phyloP scores from a whole-genome alignment of 2,797 vertebrate species.

The Mormyrops attenuatus region DNA sequence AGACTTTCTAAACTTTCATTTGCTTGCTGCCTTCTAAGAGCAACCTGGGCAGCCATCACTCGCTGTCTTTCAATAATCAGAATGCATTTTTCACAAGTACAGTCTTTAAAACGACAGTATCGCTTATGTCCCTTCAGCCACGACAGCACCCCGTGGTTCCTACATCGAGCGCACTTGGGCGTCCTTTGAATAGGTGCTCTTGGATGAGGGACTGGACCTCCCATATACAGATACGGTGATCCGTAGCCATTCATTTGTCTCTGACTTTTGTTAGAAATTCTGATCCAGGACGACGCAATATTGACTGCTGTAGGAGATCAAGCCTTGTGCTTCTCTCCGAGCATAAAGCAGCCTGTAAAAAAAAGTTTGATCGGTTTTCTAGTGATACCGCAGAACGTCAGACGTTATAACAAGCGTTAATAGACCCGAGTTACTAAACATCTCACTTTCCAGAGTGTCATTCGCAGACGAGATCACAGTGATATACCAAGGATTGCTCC shows the following conservation, averaged over 20 bases:
- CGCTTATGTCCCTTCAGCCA: constrained; percentile 97
- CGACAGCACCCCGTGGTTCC: constrained; percentile 91
- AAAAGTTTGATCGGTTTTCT: constrained; percentile 17
- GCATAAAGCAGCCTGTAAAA: neutral
- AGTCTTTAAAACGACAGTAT: constrained; percentile 97
- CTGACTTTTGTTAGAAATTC: constrained; percentile 10
- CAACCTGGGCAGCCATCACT: constrained; percentile 96
- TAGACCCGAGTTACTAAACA: constrained; percentile 53
- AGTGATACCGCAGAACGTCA: constrained; percentile 56
- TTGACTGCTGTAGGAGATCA: constrained; percentile 12
- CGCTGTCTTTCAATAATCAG: constrained; percentile 93
- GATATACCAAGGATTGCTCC: constrained; percentile 1
- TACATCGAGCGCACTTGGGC: constrained; percentile 90
- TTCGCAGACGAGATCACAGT: constrained; percentile 9
- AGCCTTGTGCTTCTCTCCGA: neutral
- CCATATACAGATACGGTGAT: constrained; percentile 92
- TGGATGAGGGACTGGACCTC: constrained; percentile 84
- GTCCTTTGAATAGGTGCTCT: constrained; percentile 88
- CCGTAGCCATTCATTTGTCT: constrained; percentile 86
- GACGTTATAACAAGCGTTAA: constrained; percentile 47
- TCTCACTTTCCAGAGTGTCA: constrained; percentile 38
- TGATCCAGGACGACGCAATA: neutral
- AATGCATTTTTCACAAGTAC: constrained; percentile 95
- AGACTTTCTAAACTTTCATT: constrained; percentile 94
- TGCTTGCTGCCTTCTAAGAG: constrained; percentile 86